These are phyloP conservation scores for Asobara japonica DNA, from an alignment of 1,140 invertebrate genomes.

Conservation along the genomic window DNA sequence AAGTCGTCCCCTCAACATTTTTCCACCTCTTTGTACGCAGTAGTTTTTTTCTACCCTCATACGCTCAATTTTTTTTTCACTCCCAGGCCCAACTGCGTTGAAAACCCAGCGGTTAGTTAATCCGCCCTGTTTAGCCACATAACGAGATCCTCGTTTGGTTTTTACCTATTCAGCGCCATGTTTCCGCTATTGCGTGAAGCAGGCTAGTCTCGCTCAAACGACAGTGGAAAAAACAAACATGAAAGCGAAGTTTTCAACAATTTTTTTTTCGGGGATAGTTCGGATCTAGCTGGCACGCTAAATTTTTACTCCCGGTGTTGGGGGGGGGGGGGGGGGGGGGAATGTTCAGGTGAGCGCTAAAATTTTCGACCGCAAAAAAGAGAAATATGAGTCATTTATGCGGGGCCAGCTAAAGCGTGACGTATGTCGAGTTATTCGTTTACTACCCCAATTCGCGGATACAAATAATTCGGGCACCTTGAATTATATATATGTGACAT, in stretches of 20 bases:
- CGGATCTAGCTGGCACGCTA: background rate
- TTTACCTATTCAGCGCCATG: conserved; percentile 27
- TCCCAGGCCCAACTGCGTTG: background rate
- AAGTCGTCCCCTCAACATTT: background rate
- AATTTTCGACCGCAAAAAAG: background rate
- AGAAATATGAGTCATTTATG: background rate
- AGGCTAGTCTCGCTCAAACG: conserved; percentile 11
- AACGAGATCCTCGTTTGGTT: conserved; percentile 39
- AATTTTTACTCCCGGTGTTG: background rate
- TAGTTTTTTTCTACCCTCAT: background rate
- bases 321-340: background rate
- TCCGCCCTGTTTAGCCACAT: conserved; percentile 39
- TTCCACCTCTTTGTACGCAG: background rate
- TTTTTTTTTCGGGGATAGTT: background rate
- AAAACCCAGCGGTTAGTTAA: conserved; percentile 32
- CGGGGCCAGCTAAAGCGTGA: background rate
- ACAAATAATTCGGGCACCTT: too few species aligned
- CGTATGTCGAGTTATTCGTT: background rate
- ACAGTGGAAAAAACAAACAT: background rate
- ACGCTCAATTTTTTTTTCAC: background rate
- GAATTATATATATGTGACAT: too few species aligned
- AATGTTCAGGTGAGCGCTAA: background rate
- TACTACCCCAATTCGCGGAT: background rate
- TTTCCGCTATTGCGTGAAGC: conserved; percentile 30
- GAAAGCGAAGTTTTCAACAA: background rate